Evolutionary conservation across 1,140 invertebrate species (phyloP).

Genomic region (Cepaea nemoralis): DNA sequence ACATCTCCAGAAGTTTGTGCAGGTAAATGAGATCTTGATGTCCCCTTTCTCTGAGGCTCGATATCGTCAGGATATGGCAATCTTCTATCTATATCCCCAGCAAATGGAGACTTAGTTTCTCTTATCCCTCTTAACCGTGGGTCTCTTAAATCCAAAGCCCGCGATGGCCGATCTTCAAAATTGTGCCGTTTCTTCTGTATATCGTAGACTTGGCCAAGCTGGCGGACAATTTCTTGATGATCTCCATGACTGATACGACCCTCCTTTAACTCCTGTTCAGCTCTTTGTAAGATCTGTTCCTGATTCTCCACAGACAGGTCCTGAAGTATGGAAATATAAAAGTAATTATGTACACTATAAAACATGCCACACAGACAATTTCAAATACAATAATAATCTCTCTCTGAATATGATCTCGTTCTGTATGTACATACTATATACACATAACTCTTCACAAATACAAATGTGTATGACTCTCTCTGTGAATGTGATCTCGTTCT

Average conservation of each 20-base stretch:
- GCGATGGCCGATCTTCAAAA: slow-evolving; percentile 1
- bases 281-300: slow-evolving; percentile 85
- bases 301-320: slow-evolving; percentile 57
- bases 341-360: neutral
- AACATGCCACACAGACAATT: neutral
- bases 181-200: slow-evolving; percentile 72
- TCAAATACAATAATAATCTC: neutral
- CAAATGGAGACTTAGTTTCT: neutral
- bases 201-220: slow-evolving; percentile 82
- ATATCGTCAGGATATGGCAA: neutral
- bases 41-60: neutral
- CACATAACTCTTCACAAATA: no score
- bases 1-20: slow-evolving; percentile 1
- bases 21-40: neutral
- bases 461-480: no score
- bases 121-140: slow-evolving; percentile 32
- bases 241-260: slow-evolving; percentile 84
- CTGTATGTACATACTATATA: no score
- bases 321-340: slow-evolving; percentile 33
- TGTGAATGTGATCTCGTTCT: no score
- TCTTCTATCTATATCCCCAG: slow-evolving; percentile 25
- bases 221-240: slow-evolving; percentile 82
- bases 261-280: slow-evolving; percentile 83
- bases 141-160: slow-evolving; percentile 29
- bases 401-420: no score